Conservation (phyloP, 2,888 invertebrate species). For the Macrophya alboannulata region DNA sequence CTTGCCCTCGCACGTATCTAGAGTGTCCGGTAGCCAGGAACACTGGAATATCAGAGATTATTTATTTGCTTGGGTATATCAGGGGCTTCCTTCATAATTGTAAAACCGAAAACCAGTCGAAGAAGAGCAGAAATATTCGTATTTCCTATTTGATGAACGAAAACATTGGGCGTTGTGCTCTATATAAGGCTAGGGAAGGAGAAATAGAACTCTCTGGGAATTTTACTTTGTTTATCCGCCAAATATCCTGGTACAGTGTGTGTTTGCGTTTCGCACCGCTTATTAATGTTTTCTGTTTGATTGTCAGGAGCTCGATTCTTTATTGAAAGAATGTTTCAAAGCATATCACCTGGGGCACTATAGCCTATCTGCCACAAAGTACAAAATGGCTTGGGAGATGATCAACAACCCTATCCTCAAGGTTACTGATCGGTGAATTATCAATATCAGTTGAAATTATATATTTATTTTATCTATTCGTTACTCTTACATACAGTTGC, state of each 20-base stretch:
- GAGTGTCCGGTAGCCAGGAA: background rate
- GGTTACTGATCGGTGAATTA: slow-evolving; percentile 29
- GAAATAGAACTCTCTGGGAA: no score
- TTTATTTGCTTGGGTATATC: background rate
- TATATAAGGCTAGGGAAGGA: no score
- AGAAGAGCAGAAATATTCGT: background rate
- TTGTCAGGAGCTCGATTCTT: slow-evolving; percentile 31
- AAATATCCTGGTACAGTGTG: no score
- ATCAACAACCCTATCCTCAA: slow-evolving; percentile 26
- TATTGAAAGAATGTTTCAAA: slow-evolving; percentile 52
- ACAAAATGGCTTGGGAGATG: slow-evolving; percentile 55
- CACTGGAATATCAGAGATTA: background rate
- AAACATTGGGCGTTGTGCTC: no score
- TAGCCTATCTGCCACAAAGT: slow-evolving; percentile 57
- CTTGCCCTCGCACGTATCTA: background rate
- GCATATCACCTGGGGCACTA: slow-evolving; percentile 58
- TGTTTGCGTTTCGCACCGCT: background rate
- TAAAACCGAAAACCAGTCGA: background rate
- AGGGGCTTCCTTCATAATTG: background rate
- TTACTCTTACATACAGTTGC: background rate
- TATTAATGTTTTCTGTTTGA: background rate
- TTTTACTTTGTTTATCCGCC: no score
- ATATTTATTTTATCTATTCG: background rate
- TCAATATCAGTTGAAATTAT: background rate
- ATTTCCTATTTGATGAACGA: background rate